A percentile compares a stretch with the other conserved stretches of the same genome.
Conservation (phyloP, 2,113 vertebrate species). For the Andinoacara biseriatus region DNA sequence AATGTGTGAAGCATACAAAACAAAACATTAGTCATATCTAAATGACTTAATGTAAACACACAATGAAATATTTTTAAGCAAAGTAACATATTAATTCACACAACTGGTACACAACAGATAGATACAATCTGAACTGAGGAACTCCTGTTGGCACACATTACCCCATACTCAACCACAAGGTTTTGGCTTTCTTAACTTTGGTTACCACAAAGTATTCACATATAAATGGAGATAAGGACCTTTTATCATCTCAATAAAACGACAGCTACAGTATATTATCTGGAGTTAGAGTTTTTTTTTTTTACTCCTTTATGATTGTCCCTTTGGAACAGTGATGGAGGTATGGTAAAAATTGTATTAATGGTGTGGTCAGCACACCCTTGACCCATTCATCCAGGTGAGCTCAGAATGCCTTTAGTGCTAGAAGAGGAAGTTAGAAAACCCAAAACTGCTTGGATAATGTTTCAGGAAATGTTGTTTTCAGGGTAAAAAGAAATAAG, state of each 20-base stretch:
- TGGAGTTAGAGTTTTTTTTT: not conserved
- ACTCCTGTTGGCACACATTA: conserved; percentile 23
- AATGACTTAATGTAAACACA: not conserved
- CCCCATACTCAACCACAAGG: not conserved
- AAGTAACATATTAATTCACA: not conserved
- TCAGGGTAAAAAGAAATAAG: not conserved
- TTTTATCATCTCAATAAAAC: not conserved
- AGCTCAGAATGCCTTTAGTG: not conserved
- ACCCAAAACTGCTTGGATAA: not conserved
- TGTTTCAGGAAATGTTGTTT: not conserved
- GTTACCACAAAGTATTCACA: not conserved
- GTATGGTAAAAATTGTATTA: not conserved
- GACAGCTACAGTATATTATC: not conserved
- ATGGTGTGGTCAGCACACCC: no score
- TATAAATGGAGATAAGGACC: not conserved
- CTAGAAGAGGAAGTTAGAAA: not conserved
- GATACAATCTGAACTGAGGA: conserved; percentile 1
- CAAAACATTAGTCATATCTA: conserved; percentile 18
- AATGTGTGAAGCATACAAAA: conserved; percentile 7
- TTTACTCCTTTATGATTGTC: not conserved
- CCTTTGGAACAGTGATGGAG: not conserved
- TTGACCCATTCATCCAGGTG: no score
- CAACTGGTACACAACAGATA: not conserved
- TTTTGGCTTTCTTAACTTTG: not conserved
- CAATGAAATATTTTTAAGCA: not conserved